Conservation (phyloP, 53 echinoderm and acorn worm species). For the Paelopatides confundens region DNA sequence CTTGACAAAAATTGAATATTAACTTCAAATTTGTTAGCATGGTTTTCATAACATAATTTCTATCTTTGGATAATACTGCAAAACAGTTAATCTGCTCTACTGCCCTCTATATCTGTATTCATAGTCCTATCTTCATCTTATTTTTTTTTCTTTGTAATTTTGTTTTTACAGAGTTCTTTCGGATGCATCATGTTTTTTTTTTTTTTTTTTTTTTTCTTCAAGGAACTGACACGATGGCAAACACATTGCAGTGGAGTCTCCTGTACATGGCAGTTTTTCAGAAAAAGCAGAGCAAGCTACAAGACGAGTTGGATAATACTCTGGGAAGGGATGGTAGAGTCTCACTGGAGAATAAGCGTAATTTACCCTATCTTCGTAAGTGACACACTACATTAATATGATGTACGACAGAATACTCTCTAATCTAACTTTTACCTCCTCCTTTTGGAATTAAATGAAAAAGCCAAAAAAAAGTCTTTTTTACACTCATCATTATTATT, state of each 20-base stretch:
- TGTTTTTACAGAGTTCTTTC: too few species aligned
- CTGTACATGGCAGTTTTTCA: slow-evolving; percentile 98
- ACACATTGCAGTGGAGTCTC: slow-evolving; percentile 93
- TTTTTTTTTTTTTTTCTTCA: background rate
- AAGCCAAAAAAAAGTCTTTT: too few species aligned
- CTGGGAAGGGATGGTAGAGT: slow-evolving; percentile 77
- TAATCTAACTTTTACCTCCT: too few species aligned
- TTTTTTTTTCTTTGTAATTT: background rate
- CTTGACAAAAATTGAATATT: too few species aligned
- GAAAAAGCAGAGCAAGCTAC: slow-evolving; percentile 91
- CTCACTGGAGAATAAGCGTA: slow-evolving; percentile 70
- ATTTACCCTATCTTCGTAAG: slow-evolving; percentile 95
- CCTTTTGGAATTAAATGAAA: too few species aligned
- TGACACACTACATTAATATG: background rate
- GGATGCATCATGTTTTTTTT: background rate
- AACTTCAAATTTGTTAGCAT: too few species aligned
- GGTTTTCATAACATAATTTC: too few species aligned
- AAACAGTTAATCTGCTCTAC: background rate
- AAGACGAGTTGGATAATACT: slow-evolving; percentile 79
- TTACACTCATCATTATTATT: too few species aligned
- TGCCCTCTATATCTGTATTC: background rate
- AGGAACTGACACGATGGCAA: slow-evolving; percentile 97
- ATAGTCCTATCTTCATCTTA: background rate
- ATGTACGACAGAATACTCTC: too few species aligned
- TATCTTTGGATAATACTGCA: too few species aligned